Percentiles rank a stretch among this genome's conserved stretches.
Conservation (phyloP, 2,888 invertebrate species). For the Caenorhabditis sinica region DNA sequence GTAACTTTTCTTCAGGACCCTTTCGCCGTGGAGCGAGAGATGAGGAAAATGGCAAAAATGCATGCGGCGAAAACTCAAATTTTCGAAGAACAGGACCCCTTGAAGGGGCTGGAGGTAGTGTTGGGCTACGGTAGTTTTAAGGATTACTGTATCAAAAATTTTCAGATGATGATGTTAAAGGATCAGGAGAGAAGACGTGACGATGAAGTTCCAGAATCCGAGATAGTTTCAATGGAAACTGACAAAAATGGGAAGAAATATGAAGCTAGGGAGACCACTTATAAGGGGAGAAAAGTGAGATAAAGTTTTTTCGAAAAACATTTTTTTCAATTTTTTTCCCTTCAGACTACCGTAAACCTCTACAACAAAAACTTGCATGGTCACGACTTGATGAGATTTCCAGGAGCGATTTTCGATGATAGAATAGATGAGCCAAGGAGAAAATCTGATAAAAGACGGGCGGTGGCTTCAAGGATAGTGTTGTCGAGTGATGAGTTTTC, state of each 20-base stretch:
- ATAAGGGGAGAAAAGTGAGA: slow-evolving; percentile 26
- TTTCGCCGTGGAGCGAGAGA: slow-evolving; percentile 60
- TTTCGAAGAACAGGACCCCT: slow-evolving; percentile 22
- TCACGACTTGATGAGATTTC: slow-evolving; percentile 59
- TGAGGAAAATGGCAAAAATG: slow-evolving; percentile 53
- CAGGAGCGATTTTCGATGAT: slow-evolving; percentile 62
- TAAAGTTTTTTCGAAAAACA: neutral
- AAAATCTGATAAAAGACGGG: slow-evolving; percentile 52
- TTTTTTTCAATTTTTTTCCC: neutral
- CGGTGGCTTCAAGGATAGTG: slow-evolving; percentile 46
- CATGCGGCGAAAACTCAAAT: slow-evolving; percentile 49
- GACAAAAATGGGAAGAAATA: slow-evolving; percentile 41
- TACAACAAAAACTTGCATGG: slow-evolving; percentile 51
- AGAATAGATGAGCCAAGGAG: slow-evolving; percentile 46
- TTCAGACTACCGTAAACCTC: slow-evolving; percentile 49
- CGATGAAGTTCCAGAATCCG: slow-evolving; percentile 32
- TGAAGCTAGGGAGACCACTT: slow-evolving; percentile 38
- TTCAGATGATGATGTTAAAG: slow-evolving; percentile 41
- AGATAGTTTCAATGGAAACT: slow-evolving; percentile 14
- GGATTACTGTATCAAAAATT: neutral
- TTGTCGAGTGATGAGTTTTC: slow-evolving; percentile 34
- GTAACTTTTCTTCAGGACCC: slow-evolving; percentile 29
- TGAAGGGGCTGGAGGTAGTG: slow-evolving; percentile 21
- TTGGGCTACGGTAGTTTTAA: neutral
- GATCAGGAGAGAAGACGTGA: slow-evolving; percentile 23